Evolutionary conservation across 2,797 vertebrate species (phyloP).

Genomic region (Erpetoichthys calabaricus): DNA sequence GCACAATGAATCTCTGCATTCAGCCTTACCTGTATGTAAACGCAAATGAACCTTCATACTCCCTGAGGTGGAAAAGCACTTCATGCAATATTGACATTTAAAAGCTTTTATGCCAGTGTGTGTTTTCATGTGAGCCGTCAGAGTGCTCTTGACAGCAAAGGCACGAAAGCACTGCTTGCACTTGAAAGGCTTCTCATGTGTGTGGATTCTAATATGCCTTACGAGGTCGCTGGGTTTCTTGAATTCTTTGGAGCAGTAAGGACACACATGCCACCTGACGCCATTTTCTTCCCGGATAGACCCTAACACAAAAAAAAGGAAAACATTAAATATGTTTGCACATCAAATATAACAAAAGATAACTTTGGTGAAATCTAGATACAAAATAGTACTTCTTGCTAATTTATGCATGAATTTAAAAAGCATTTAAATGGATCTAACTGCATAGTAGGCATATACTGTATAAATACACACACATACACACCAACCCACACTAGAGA

Average conservation of each 20-base stretch:
- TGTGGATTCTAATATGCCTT: slow-evolving; percentile 95
- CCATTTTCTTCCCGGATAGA: slow-evolving; percentile 89
- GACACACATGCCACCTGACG: slow-evolving; percentile 89
- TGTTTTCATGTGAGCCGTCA: slow-evolving; percentile 95
- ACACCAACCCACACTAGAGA: too few species aligned
- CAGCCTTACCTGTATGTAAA: slow-evolving; percentile 77
- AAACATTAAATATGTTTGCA: background rate
- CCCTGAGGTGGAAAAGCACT: slow-evolving; percentile 95
- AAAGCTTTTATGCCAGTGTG: slow-evolving; percentile 95
- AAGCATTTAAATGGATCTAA: too few species aligned
- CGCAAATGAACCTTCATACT: slow-evolving; percentile 98
- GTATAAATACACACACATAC: too few species aligned
- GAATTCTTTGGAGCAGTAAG: slow-evolving; percentile 92
- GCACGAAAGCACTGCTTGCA: slow-evolving; percentile 96
- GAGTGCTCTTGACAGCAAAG: slow-evolving; percentile 94
- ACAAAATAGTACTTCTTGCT: too few species aligned
- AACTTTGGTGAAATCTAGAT: background rate
- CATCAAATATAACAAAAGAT: background rate
- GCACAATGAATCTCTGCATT: slow-evolving; percentile 12
- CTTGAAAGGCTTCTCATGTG: slow-evolving; percentile 96
- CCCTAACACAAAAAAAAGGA: slow-evolving; percentile 41
- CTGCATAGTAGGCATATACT: too few species aligned
- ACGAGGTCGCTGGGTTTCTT: slow-evolving; percentile 95
- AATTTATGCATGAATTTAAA: too few species aligned
- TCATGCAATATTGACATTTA: slow-evolving; percentile 86